Conservation (phyloP, 30 jellyfish, hydroid and myxozoan species). For the Chrysaora quinquecirrha region DNA sequence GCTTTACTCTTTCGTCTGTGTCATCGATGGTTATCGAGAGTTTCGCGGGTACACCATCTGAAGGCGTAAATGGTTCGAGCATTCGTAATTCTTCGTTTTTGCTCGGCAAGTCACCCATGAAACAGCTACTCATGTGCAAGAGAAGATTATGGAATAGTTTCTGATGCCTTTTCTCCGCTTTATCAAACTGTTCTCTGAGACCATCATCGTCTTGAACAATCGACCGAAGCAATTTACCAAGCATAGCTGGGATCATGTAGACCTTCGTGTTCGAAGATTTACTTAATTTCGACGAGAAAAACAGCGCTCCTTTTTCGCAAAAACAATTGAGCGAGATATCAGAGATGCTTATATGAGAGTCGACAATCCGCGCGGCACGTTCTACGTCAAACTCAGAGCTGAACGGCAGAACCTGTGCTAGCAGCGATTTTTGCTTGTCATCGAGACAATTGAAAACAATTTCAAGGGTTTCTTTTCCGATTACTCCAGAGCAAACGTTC, state of each 20-base stretch:
- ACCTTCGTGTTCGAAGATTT: background rate
- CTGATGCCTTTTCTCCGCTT: constrained; percentile 42
- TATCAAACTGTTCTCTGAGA: background rate
- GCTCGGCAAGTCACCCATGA: constrained; percentile 53
- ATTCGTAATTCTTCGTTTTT: constrained; percentile 32
- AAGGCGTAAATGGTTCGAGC: constrained; percentile 68
- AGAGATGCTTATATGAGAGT: background rate
- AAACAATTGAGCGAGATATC: constrained; percentile 34
- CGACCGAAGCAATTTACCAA: constrained; percentile 26
- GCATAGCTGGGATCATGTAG: constrained; percentile 42
- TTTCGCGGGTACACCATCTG: constrained; percentile 62
- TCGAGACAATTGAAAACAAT: constrained; percentile 12
- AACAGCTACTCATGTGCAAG: constrained; percentile 41
- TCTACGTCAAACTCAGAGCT: constrained; percentile 30
- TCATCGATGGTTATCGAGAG: constrained; percentile 15
- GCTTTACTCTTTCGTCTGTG: constrained; percentile 24
- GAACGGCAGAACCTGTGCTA: constrained; percentile 46
- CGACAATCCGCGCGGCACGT: constrained; percentile 39
- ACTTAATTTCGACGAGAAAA: constrained; percentile 9
- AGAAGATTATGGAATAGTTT: constrained; percentile 7
- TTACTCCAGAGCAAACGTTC: background rate
- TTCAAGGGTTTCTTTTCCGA: constrained; percentile 7
- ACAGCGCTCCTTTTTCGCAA: constrained; percentile 54
- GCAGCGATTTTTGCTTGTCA: constrained; percentile 10
- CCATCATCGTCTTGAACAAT: constrained; percentile 4